These are phyloP conservation scores for Archilochus colubris DNA, from an alignment of 2,113 vertebrate genomes.

Conservation along the genomic window DNA sequence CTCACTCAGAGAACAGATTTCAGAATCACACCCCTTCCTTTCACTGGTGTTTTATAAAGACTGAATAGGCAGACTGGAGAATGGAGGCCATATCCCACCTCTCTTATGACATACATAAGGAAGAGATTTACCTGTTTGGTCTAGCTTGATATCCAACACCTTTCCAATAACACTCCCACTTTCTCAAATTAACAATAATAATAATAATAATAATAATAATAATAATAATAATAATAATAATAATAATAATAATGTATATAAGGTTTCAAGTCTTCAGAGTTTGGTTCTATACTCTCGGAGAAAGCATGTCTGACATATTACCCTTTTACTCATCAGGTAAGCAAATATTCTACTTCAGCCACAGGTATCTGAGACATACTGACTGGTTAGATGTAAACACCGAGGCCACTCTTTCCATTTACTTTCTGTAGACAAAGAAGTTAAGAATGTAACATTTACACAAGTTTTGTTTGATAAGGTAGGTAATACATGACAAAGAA, in stretches of 20 bases:
- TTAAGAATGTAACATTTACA: not conserved
- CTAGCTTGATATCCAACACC: not conserved
- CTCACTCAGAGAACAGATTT: not conserved
- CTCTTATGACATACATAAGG: not conserved
- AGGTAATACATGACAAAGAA: not conserved
- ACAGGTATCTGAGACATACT: not conserved
- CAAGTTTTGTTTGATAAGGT: constrained; percentile 11
- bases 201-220: no score
- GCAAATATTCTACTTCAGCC: not conserved
- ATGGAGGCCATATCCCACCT: not conserved
- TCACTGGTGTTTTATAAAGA: not conserved
- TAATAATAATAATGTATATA: not conserved
- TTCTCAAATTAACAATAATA: not conserved
- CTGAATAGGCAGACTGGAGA: not conserved
- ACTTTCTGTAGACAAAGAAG: constrained; percentile 1
- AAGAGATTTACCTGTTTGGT: not conserved
- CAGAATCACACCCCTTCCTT: not conserved
- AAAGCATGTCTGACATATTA: not conserved
- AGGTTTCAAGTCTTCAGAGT: not conserved
- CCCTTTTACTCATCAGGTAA: not conserved
- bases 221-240: not conserved
- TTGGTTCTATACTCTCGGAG: not conserved
- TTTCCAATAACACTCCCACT: not conserved
- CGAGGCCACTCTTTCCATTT: constrained; percentile 22
- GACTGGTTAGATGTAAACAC: not conserved